Base-by-base conservation (phyloP, 2,797 vertebrate species). In the Scarus forsteni region DNA sequence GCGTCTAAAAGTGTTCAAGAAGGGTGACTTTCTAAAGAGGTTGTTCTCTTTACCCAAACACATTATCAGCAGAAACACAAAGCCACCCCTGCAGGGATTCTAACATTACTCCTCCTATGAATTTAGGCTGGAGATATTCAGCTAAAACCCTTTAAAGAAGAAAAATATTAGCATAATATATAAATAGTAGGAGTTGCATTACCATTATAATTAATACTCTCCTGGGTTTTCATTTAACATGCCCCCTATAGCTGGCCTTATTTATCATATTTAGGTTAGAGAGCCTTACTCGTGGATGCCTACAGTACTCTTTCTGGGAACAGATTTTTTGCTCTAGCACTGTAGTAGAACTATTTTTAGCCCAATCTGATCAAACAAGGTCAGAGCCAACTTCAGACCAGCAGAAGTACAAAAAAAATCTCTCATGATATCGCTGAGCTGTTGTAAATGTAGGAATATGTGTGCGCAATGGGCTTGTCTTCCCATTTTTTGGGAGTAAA, bases 331-430 rank as follows among this genome's bases (percentile, higher is more conserved):
- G 52, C 58, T 66, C 2, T 39, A 16, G 6, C 38, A 7, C 58
- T 70, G 66, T 61, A 54, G 14, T 49, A n/a, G 11, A 38, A 8
- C 40, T 73, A 54, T 77, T 77, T 71, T 62, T 69, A 77, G 70
- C 40, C 13, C 10, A 45, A 67, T 64, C 14, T 50, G 42, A 68
- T 69, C 51, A 77, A 51, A 74, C 44, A 73, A 52, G 65, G 61
- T 62, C 53, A 40, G 34, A 65, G 46, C 59, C 27, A 36, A 72
- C 14, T 19, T 34, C 53, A 45, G 15, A 35, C 19, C 44, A 39
- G 5, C 45, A 46, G 45, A 35, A 36, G 27, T 40, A 6, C 16
- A 42, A 48, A 52, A 43, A 52, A 52, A 10, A 10, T 42, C 18
- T 27, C 36, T 69, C n/a, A 16, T 35, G 40, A 40, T 54, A 38